Conservation (phyloP, 2,888 invertebrate genomes). For the Andrena flavipes region DNA sequence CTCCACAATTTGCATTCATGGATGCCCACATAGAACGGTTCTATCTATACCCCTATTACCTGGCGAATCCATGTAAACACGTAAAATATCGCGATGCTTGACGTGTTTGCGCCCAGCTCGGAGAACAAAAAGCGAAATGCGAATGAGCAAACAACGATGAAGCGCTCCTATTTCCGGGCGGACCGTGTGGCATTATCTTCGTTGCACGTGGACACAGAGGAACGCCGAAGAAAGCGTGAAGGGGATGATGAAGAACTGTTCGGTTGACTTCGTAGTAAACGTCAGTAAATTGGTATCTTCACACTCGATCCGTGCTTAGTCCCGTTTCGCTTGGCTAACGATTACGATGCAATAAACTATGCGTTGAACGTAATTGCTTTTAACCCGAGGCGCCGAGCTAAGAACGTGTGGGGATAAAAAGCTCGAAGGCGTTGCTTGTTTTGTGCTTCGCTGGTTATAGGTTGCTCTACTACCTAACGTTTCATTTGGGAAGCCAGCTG, state of each 20-base stretch:
- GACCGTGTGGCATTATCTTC: slow-evolving; percentile 25
- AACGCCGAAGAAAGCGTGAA: slow-evolving; percentile 18
- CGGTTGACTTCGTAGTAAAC: slow-evolving; percentile 42
- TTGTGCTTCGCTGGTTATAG: neutral
- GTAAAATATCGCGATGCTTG: neutral
- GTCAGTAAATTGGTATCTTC: slow-evolving; percentile 67
- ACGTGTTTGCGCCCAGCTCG: neutral
- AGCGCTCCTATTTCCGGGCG: slow-evolving; percentile 22
- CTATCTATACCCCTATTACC: slow-evolving; percentile 13
- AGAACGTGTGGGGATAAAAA: neutral
- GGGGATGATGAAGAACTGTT: slow-evolving; percentile 11
- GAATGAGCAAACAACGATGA: slow-evolving; percentile 30
- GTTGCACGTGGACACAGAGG: slow-evolving; percentile 9
- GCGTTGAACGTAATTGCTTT: neutral
- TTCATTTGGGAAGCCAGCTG: too few relatives aligned
- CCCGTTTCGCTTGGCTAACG: slow-evolving; percentile 40
- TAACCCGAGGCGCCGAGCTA: neutral
- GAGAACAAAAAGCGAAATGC: slow-evolving; percentile 17
- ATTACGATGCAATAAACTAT: slow-evolving; percentile 64
- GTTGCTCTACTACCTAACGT: too few relatives aligned
- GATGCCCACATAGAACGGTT: neutral
- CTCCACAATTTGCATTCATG: neutral
- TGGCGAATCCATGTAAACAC: neutral
- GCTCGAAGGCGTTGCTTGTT: neutral
- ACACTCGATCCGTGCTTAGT: slow-evolving; percentile 56